Base-by-base conservation (phyloP, 92 coral and sea anemone species). In the Paragorgia papillata region DNA sequence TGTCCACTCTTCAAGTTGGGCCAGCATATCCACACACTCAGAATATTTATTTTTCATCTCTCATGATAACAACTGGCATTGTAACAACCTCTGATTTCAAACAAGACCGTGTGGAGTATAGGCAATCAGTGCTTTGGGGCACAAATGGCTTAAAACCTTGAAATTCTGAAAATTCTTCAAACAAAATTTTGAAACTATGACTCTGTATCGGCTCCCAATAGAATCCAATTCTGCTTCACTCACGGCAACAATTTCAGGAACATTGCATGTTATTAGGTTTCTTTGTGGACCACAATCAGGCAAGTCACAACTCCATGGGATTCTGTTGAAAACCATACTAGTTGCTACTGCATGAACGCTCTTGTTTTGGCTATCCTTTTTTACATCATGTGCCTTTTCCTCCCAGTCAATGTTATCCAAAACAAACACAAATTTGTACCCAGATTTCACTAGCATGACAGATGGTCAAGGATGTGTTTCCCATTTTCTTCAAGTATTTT, bases 11-110 rank as follows among this genome's bases (percentile, higher is more conserved):
- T 86, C 90, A 54, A 82, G 66, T 43, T 82, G 82, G 59, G 76
- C 90, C 59, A 86, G 28, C 9, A 86, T 84, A 86, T 86, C 90
- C 41, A 86, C 84, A 18, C 79, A 61, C 26, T 86, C 87, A 17
- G 87, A 53, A 71, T 82, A 86, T 32, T 76, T n/a, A n/a, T n/a
- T n/a, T n/a, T n/a, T 82, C 59, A 82, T 86, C 55, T 86, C 90
- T 75, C 82, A 83, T 86, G 80, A 82, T 68, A 29, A 75, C 80
- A 50, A 86, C 76, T 63, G 90, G 90, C 15, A 86, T 69, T 9
- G 84, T 78, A 24, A 82, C 83, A 34, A 82, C 87, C 9, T 66
- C 69, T 68, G 90, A 86, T 67, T 69, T 43, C 51, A 75, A 32
- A 37, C 56, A 64, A 81, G 84, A 76, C 30, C 76, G 75, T 5